Base-by-base conservation (phyloP, 2,888 invertebrate species). In the Tetragonula carbonaria region DNA sequence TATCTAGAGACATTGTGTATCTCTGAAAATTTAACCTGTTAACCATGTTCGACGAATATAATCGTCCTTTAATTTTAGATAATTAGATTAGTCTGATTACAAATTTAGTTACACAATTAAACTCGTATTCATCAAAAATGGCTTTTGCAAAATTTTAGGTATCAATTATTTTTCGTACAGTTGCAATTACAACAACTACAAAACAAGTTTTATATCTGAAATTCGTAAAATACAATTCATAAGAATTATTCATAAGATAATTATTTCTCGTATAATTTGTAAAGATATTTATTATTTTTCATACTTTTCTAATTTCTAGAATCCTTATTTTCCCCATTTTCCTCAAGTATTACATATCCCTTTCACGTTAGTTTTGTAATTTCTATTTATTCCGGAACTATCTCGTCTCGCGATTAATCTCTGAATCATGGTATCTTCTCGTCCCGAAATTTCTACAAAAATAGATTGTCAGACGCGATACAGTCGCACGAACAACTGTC, bases 391-490 rank as follows among this genome's bases (percentile, higher is more conserved):
- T 33, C 3, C 3, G 33, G 3, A 33, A 33, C 33, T 33, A 33
- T 33, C 33, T 33, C 2, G 33, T 33, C 33, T 33, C 13, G 21
- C 55, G n/a, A 57, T 57, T 2, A 4, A 18, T 13, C 4, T 38
- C 16, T 6, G 51, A 0, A 2, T 6, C 21, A 1, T 13, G 8
- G 6, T 18, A 2, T 53, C 18, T 55, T 23, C 38, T 18, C 4
- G 51, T 33, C 51, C 13, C 21, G 18, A 53, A 38, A 28, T n/a
- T 21, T 65, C 2, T 4, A 23, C 28, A 14, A 14, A 55, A 55
- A 23, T 65, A 66, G 65, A 74, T 38, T 6, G 53, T 23, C n/a
- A 66, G n/a, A 65, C 14, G 23, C 38, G 74, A 55, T 66, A 74
- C 65, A 65, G 4, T 13, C 63, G 13, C 51, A 63, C 63, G 62